These are phyloP conservation scores for Coenobita brevimanus DNA, from an alignment of 1,140 invertebrate species.

Conservation along the genomic window DNA sequence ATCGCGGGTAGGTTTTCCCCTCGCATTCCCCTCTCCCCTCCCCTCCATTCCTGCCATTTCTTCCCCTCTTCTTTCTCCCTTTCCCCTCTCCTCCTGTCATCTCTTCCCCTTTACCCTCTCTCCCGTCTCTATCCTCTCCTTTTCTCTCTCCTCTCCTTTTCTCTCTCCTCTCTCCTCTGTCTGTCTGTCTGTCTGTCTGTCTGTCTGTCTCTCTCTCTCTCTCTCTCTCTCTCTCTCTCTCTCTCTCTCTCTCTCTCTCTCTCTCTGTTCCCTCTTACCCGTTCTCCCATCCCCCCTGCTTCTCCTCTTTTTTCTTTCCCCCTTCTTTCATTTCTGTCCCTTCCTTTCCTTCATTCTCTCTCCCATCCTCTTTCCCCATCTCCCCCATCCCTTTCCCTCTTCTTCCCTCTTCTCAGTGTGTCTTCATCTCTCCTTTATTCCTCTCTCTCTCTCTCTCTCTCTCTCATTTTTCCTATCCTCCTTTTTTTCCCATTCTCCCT, in stretches of 20 bases:
- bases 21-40: too few species aligned
- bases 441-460: not conserved
- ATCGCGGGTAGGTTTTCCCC: too few species aligned
- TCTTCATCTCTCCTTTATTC: not conserved
- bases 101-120: not conserved
- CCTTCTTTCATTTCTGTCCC: too few species aligned
- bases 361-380: slow-evolving; percentile 14
- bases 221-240: not conserved
- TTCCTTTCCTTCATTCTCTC: not conserved
- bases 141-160: not conserved
- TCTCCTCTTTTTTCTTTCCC: not conserved
- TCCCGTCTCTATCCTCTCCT: not conserved
- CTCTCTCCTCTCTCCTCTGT: not conserved
- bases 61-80: not conserved
- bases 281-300: not conserved
- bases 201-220: not conserved
- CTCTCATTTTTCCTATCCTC: not conserved
- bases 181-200: not conserved
- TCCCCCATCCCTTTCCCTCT: not conserved
- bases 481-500: not conserved
- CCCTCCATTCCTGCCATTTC: too few species aligned
- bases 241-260: not conserved
- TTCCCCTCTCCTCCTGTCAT: too few species aligned
- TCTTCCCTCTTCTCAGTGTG: too few species aligned
- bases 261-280: not conserved